Base-by-base conservation (phyloP, 2,797 vertebrate genomes). In the Garrulus glandarius region DNA sequence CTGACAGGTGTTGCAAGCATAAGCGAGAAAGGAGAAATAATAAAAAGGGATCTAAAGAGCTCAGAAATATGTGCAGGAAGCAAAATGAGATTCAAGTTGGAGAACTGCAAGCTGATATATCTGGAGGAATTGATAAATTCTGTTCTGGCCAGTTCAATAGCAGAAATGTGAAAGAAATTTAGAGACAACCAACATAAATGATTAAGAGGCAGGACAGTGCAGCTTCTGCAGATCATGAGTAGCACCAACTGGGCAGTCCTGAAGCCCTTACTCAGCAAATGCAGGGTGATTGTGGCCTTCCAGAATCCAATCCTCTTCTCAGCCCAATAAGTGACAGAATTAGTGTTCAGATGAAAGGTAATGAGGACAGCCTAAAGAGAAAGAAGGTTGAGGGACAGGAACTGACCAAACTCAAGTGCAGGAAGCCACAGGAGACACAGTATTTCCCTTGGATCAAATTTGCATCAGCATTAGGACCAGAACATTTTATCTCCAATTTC, bases 21-120 rank as follows among this genome's bases (percentile, higher is more conserved):
- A 89, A 80, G 60, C 0, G 3, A 91, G 57, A n/a, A 49, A 89
- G 79, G 65, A 81, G 65, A 96, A 95, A 93, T 97, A 95, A 96
- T 96, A 84, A 91, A 92, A 94, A 87, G 50, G 84, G 82, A 91
- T 94, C 87, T 91, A 84, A 94, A 91, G 84, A 94, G 82, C 93
- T 95, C 87, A 91, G 89, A 83, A 92, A 59, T 92, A 53, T 0
- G 6, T 75, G 79, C 89, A 85, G 82, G 53, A 71, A 81, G 69
- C 61, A 95, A 96, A 97, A 96, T 95, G 82, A 93, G 82, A 89
- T 93, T 95, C 84, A 78, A 26, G 32, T 60, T 81, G 65, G 53
- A 91, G 69, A 93, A 78, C 37, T 91, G 81, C 81, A 83, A 75
- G 69, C 60, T 93, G 77, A 95, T 91, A 41, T 84, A 61, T 61